Percentiles rank a stretch among this genome's conserved stretches.
Evolutionary conservation across 2,888 invertebrate species (phyloP).

Genomic region (Cheilosia vulpina): DNA sequence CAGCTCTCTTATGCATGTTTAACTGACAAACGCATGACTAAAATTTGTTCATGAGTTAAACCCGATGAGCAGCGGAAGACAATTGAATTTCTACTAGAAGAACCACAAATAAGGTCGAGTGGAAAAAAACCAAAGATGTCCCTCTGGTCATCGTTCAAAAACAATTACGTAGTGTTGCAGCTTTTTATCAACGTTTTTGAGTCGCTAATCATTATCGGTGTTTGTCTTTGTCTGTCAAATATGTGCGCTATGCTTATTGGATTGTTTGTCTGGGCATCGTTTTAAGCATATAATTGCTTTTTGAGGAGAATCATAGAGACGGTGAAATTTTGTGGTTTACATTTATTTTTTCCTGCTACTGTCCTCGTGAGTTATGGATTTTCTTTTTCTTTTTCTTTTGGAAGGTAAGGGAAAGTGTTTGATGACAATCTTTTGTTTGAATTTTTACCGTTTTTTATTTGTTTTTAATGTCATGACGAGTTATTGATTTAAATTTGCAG

Average conservation of each 20-base stretch:
- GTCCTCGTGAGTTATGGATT: neutral
- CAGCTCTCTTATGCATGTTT: conserved; percentile 8
- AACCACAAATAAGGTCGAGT: conserved; percentile 41
- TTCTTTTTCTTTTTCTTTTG: too few species aligned
- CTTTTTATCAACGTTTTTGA: conserved; percentile 63
- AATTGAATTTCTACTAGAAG: conserved; percentile 22
- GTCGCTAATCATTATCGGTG: conserved; percentile 22
- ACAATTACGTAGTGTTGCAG: conserved; percentile 60
- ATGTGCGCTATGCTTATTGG: conserved; percentile 16
- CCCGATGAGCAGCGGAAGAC: conserved; percentile 23
- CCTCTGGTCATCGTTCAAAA: conserved; percentile 56
- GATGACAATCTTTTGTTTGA: too few species aligned
- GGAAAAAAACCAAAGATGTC: conserved; percentile 62
- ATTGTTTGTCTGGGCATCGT: conserved; percentile 31
- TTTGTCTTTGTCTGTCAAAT: conserved; percentile 17
- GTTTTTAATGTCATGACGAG: too few species aligned
- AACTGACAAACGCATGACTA: conserved; percentile 30
- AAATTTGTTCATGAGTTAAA: conserved; percentile 32
- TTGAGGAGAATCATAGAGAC: conserved; percentile 16
- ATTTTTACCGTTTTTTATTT: too few species aligned
- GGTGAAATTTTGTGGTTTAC: neutral
- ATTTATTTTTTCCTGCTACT: neutral
- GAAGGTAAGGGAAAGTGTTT: too few species aligned
- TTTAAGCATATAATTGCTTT: conserved; percentile 31
- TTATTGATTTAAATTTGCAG: too few species aligned